Evolutionary conservation across 2,888 invertebrate species (phyloP).

Genomic region (Cephus pygmeus): DNA sequence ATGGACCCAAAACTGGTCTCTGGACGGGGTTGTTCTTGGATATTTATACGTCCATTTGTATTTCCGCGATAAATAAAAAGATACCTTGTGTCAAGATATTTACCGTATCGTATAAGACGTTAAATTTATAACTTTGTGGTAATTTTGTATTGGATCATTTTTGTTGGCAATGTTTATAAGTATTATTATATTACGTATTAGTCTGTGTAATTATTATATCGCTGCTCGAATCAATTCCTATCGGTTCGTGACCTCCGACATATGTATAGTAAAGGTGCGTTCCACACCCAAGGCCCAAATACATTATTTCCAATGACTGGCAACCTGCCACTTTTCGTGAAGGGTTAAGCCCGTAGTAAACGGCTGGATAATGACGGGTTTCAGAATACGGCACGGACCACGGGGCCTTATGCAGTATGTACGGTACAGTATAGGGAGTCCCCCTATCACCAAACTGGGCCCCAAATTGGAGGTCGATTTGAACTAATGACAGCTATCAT

Average conservation of each 20-base stretch:
- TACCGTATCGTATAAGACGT: no score
- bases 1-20: background rate
- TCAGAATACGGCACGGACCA: conserved; percentile 43
- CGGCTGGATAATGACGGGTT: conserved; percentile 51
- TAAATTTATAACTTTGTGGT: background rate
- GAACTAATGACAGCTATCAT: conserved; percentile 14
- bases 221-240: no score
- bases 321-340: conserved; percentile 23
- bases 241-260: no score
- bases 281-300: conserved; percentile 22
- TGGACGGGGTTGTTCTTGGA: conserved; percentile 34
- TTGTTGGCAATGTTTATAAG: no score
- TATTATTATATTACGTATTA: no score
- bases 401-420: background rate
- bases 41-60: conserved; percentile 52
- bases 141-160: no score
- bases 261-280: no score
- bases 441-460: conserved; percentile 8
- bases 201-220: no score
- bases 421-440: no score
- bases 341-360: conserved; percentile 20
- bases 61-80: conserved; percentile 46
- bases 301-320: conserved; percentile 54
- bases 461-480: conserved; percentile 8
- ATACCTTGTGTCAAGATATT: conserved; percentile 18